Conservation (phyloP, 2,888 invertebrate species). For the Agriopis leucophaearia region DNA sequence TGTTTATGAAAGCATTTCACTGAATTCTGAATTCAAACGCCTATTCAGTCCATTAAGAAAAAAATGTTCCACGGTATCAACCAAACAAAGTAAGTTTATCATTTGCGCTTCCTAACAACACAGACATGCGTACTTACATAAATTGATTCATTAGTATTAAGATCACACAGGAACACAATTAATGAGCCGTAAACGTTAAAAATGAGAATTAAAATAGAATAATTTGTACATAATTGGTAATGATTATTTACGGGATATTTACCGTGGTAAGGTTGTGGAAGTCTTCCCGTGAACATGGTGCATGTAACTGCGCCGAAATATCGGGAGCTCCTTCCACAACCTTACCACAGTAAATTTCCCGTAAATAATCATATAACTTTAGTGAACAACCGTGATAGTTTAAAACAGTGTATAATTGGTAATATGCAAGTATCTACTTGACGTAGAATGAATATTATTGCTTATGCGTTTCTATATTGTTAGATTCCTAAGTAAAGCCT, state of each 20-base stretch:
- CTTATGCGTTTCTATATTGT: conserved; percentile 17
- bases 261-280: too few relatives aligned
- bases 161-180: conserved; percentile 20
- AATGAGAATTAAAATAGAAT: conserved; percentile 19
- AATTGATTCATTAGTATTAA: conserved; percentile 21
- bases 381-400: too few relatives aligned
- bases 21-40: not conserved
- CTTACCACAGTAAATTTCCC: too few relatives aligned
- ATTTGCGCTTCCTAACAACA: conserved; percentile 1
- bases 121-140: conserved; percentile 4
- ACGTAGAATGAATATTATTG: not conserved
- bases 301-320: too few relatives aligned
- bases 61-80: too few relatives aligned
- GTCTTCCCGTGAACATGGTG: too few relatives aligned
- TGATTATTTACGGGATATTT: too few relatives aligned
- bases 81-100: too few relatives aligned
- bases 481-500: conserved; percentile 39
- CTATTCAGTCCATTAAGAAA: not conserved
- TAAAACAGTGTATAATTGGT: too few relatives aligned
- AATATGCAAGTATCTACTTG: not conserved
- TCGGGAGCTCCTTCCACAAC: too few relatives aligned
- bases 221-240: conserved; percentile 19
- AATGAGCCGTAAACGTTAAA: conserved; percentile 22
- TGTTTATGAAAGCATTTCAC: not conserved
- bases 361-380: too few relatives aligned